Base-by-base conservation (phyloP, 2,888 invertebrate species). In the Sceliomorpha sp. region DNA sequence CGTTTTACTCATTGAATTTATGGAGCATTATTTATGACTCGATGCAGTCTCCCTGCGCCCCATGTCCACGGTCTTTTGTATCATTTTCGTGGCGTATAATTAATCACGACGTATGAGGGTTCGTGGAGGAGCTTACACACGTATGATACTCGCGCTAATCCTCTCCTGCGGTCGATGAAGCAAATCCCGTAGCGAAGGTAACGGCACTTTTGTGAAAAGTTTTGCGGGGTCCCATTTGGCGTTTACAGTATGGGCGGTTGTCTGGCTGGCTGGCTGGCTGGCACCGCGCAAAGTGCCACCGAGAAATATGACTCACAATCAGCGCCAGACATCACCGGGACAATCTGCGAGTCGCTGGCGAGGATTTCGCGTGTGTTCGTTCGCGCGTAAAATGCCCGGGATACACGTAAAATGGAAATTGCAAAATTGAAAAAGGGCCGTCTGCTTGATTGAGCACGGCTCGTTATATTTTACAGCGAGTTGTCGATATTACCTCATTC, bases 51-150 rank as follows among this genome's bases (percentile, higher is more conserved):
- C 63, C 48, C 34, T 17, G n/a, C 14, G 5, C 31, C n/a, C 42
- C 44, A 39, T 24, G 53, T 56, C 44, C 42, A 56, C 58, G 29
- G 58, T 58, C 68, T 68, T 68, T 68, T 68, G 56, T 68, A 62
- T 62, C 68, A 68, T 50, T 68, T 47, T 39, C 45, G 44, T 40
- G 34, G 44, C 44, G 62, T 62, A 51, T 56, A 68, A 68, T 68
- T 68, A 68, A 68, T 68, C 62, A 68, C 56, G 17, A 36, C 48
- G 50, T 37, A 56, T 36, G 48, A 58, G 37, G 64, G 50, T 13
- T 12, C 32, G 39, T 31, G 55, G 47, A 55, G 51, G 67, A 31
- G 10, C 9, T 10, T 10, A 31, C 10, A 31, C 31, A 36, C 36
- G 36, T 36, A 36, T 36, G 36, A 36, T 36, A 36, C 36, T 36